phyloP scores from a whole-genome alignment of 1,140 invertebrate genomes.

The Psilanteris sp. region DNA sequence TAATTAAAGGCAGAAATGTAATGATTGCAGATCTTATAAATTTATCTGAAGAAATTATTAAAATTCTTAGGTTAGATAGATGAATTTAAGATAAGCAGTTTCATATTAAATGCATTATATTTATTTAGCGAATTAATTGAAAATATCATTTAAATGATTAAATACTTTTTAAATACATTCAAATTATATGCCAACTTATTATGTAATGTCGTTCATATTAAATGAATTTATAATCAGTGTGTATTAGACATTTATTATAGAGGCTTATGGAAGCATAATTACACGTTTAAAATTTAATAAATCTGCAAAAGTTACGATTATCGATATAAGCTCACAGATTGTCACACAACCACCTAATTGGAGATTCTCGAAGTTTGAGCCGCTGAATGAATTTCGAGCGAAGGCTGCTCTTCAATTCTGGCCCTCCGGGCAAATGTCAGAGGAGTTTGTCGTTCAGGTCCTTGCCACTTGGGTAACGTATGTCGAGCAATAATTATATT shows the following conservation, averaged over 20 bases:
- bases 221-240: too few species aligned
- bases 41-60: constrained; percentile 61
- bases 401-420: constrained; percentile 73
- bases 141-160: too few species aligned
- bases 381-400: constrained; percentile 71
- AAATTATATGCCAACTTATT: too few species aligned
- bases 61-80: too few species aligned
- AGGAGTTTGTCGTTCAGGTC: constrained; percentile 66
- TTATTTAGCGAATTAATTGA: too few species aligned
- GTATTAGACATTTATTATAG: too few species aligned
- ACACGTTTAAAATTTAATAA: constrained; percentile 56
- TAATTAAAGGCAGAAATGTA: constrained; percentile 72
- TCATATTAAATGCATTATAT: too few species aligned
- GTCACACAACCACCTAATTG: constrained; percentile 70
- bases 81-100: too few species aligned
- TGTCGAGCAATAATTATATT: constrained; percentile 76
- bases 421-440: constrained; percentile 66
- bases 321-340: constrained; percentile 62
- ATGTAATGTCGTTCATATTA: too few species aligned
- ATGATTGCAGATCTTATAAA: constrained; percentile 65
- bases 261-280: too few species aligned
- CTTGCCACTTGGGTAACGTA: constrained; percentile 72
- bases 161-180: too few species aligned
- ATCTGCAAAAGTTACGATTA: constrained; percentile 63
- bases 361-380: constrained; percentile 73